Percentiles rank a stretch among this genome's conserved stretches.
These are phyloP conservation scores for Channa striata DNA, from an alignment of 2,797 vertebrate genomes.

Conservation along the genomic window DNA sequence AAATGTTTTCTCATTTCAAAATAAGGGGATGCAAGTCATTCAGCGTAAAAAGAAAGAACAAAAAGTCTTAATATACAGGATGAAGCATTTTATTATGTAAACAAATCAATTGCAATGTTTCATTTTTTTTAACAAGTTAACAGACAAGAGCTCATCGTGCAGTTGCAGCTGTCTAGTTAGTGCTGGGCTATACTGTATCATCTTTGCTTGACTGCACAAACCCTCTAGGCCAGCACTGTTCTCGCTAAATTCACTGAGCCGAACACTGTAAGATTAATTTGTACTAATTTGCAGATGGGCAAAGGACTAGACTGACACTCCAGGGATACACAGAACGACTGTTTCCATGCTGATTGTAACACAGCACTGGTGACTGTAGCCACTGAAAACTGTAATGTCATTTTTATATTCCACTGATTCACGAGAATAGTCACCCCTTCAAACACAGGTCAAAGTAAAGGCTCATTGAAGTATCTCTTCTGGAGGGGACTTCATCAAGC, in stretches of 20 bases:
- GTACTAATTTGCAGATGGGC: constrained; percentile 68
- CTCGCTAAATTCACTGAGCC: constrained; percentile 68
- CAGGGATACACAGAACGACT: constrained; percentile 15
- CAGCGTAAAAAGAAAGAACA: background rate
- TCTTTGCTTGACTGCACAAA: constrained; percentile 58
- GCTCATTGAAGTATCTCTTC: background rate
- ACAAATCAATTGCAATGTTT: background rate
- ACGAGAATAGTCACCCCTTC: background rate
- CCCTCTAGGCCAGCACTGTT: constrained; percentile 58
- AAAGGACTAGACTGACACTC: constrained; percentile 49
- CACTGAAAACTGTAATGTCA: background rate
- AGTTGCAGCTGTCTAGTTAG: constrained; percentile 47
- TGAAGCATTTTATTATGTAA: constrained; percentile 6
- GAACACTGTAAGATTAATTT: constrained; percentile 66
- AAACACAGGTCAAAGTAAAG: constrained; percentile 6
- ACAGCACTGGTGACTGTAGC: background rate
- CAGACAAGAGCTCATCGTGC: constrained; percentile 15
- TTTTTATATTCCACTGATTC: background rate
- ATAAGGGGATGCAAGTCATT: too few species aligned
- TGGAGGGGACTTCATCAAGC: background rate
- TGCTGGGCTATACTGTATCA: constrained; percentile 40
- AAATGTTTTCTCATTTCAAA: too few species aligned
- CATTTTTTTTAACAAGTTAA: background rate
- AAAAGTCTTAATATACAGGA: background rate
- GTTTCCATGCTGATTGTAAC: constrained; percentile 5